Percentiles rank a stretch among this genome's conserved stretches.
phyloP scores from a whole-genome alignment of 2,113 vertebrate species.

The Callocephalon fimbriatum region DNA sequence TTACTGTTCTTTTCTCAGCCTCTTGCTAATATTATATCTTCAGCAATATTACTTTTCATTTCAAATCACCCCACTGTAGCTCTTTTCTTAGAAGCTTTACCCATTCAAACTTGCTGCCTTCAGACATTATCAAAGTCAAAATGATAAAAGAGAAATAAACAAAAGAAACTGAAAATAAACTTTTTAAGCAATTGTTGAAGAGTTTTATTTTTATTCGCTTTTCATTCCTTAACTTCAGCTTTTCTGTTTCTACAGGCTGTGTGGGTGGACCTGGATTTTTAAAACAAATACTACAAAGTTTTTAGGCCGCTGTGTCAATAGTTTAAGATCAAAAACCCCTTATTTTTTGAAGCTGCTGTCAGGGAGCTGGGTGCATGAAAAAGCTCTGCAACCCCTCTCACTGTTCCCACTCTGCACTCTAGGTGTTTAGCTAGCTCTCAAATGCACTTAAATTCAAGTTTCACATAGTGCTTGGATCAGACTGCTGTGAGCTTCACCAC shows the following conservation, averaged over 20 bases:
- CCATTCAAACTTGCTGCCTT: background rate
- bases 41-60: background rate
- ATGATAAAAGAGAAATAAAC: background rate
- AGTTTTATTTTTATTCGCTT: background rate
- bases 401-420: accelerated
- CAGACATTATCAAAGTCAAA: background rate
- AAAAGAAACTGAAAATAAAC: background rate
- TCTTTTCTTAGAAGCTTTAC: background rate
- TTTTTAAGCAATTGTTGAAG: background rate
- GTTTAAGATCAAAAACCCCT: background rate
- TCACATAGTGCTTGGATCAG: background rate
- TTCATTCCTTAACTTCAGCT: background rate
- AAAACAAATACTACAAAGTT: background rate
- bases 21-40: background rate
- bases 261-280: background rate
- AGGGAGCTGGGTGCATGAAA: background rate
- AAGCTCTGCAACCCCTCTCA: background rate
- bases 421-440: background rate
- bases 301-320: background rate
- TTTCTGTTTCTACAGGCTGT: background rate
- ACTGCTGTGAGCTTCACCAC: background rate
- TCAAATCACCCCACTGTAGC: background rate
- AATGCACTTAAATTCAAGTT: background rate
- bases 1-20: background rate
- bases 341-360: background rate